Conservation (phyloP, 2,797 vertebrate genomes). For the Masticophis lateralis region DNA sequence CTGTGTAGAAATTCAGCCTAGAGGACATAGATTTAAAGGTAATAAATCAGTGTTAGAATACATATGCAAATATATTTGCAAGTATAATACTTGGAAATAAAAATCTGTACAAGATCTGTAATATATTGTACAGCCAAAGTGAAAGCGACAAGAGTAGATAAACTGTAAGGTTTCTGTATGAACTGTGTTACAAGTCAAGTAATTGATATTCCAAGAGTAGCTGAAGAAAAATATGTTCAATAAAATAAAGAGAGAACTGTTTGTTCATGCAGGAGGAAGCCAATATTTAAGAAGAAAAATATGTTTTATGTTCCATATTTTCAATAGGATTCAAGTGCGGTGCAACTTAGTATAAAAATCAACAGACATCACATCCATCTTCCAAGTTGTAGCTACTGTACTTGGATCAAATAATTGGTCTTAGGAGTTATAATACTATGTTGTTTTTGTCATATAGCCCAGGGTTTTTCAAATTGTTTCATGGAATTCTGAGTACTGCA, state of each 20-base stretch:
- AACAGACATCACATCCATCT: neutral
- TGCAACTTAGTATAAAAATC: neutral
- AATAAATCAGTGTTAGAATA: neutral
- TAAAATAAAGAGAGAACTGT: slow-evolving; percentile 1
- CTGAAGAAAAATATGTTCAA: slow-evolving; percentile 7
- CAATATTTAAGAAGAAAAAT: neutral
- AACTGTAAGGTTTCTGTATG: slow-evolving; percentile 21
- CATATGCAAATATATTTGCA: neutral
- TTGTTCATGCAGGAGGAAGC: slow-evolving; percentile 8
- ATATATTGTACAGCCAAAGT: slow-evolving; percentile 19
- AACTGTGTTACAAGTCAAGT: slow-evolving; percentile 23
- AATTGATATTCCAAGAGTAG: slow-evolving; percentile 14
- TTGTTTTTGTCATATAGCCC: neutral
- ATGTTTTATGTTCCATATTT: neutral
- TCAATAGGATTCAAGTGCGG: neutral
- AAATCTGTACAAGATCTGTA: neutral
- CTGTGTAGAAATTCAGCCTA: neutral
- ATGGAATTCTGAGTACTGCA: neutral
- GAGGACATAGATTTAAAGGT: neutral
- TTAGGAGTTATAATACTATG: neutral
- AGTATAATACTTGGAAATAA: neutral
- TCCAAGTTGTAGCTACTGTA: neutral
- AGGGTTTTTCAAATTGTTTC: neutral
- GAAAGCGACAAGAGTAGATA: slow-evolving; percentile 16
- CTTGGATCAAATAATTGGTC: neutral